These are phyloP conservation scores for Pseudococcus longispinus DNA, from an alignment of 2,888 invertebrate species.

Conservation along the genomic window DNA sequence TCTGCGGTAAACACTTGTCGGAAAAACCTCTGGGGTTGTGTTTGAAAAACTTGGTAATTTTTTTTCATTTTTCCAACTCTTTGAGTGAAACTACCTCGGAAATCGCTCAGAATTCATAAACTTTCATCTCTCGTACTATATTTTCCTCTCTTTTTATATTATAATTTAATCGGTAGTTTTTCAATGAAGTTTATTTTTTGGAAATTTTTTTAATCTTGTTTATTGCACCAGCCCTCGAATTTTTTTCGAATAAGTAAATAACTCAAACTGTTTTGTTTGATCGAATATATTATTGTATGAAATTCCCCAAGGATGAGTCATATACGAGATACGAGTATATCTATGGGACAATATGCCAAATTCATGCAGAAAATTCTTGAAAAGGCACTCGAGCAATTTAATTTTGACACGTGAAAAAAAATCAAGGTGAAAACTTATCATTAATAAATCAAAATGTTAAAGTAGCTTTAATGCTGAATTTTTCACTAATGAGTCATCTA, in stretches of 20 bases:
- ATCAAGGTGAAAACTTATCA: background rate
- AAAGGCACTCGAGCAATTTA: background rate
- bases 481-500: background rate
- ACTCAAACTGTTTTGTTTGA: background rate
- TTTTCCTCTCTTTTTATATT: background rate
- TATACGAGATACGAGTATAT: background rate
- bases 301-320: background rate
- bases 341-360: background rate
- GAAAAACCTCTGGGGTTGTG: background rate
- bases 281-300: background rate
- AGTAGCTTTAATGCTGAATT: background rate
- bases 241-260: background rate
- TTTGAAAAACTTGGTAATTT: background rate
- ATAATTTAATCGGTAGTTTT: background rate
- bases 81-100: background rate
- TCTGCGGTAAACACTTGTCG: background rate
- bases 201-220: background rate
- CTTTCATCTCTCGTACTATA: background rate
- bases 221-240: background rate
- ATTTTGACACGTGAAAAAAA: background rate
- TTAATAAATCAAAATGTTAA: background rate
- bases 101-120: background rate
- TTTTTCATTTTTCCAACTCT: background rate
- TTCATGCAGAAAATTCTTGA: background rate
- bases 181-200: background rate